Percentiles rank a stretch among this genome's conserved stretches.
These are phyloP conservation scores for Campoletis raptor DNA, from an alignment of 2,888 invertebrate species.

Conservation along the genomic window DNA sequence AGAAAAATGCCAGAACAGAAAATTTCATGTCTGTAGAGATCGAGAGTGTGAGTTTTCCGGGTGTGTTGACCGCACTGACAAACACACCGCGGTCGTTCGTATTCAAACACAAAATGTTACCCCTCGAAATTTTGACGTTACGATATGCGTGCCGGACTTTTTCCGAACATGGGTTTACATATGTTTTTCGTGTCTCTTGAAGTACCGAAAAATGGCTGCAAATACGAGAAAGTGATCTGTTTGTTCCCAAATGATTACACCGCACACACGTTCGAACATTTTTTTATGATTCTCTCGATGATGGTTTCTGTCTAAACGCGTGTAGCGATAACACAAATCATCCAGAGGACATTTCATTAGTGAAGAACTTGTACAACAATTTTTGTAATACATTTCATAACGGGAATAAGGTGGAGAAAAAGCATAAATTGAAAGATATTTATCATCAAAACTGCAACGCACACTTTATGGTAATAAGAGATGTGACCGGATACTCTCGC, in stretches of 20 bases:
- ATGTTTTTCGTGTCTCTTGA: conserved; percentile 70
- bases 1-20: conserved; percentile 27
- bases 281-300: conserved; percentile 33
- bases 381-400: background rate
- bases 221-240: conserved; percentile 77
- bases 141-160: conserved; percentile 48
- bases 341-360: conserved; percentile 34
- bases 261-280: conserved; percentile 29
- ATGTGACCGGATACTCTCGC: background rate
- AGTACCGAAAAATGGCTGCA: conserved; percentile 60
- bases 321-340: conserved; percentile 58
- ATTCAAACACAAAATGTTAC: conserved; percentile 60
- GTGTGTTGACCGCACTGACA: conserved; percentile 56
- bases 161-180: conserved; percentile 70
- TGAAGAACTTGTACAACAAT: background rate
- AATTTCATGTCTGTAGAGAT: conserved; percentile 36
- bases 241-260: conserved; percentile 75
- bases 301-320: conserved; percentile 47
- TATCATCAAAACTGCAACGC: no score
- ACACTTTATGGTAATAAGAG: background rate
- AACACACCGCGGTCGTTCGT: conserved; percentile 60
- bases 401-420: background rate
- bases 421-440: no score
- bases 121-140: conserved; percentile 59
- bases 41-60: conserved; percentile 63